Evolutionary conservation across 2,797 vertebrate genomes (phyloP).

Genomic region (Poecilia gillii): DNA sequence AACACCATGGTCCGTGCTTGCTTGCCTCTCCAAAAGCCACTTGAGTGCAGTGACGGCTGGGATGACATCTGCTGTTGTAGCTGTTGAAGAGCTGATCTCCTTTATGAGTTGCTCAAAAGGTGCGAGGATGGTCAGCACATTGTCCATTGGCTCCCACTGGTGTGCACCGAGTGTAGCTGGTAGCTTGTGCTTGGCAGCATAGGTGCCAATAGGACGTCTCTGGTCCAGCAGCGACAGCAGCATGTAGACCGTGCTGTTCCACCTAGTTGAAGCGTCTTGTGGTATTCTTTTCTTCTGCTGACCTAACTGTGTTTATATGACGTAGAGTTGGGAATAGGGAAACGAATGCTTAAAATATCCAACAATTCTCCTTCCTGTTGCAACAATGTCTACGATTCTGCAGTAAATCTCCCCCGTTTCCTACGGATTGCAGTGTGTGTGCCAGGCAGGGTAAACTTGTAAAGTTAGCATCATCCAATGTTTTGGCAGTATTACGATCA

Average conservation of each 20-base stretch:
- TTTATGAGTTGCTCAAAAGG: background rate
- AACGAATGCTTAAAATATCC: background rate
- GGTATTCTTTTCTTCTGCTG: background rate
- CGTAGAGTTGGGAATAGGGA: background rate
- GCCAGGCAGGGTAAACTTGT: background rate
- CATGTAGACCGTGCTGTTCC: constrained; percentile 2
- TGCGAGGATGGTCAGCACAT: background rate
- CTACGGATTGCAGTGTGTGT: background rate
- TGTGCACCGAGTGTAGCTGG: too few relatives aligned
- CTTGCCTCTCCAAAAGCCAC: background rate
- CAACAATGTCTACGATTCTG: background rate
- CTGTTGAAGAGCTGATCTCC: background rate
- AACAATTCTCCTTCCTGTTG: background rate
- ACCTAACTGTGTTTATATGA: background rate
- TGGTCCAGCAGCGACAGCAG: background rate
- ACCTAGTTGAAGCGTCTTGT: background rate
- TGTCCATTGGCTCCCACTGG: too few relatives aligned
- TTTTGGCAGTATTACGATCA: background rate
- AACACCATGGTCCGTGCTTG: background rate
- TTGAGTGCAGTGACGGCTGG: background rate
- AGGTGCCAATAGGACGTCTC: background rate
- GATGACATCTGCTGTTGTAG: constrained; percentile 2
- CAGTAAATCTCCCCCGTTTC: background rate
- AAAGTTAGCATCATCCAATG: background rate
- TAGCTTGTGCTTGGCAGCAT: too few relatives aligned